Percentiles rank a stretch among this genome's conserved stretches.
Evolutionary conservation across 2,888 invertebrate species (phyloP).

Genomic region (Tanytarsus gracilentus): DNA sequence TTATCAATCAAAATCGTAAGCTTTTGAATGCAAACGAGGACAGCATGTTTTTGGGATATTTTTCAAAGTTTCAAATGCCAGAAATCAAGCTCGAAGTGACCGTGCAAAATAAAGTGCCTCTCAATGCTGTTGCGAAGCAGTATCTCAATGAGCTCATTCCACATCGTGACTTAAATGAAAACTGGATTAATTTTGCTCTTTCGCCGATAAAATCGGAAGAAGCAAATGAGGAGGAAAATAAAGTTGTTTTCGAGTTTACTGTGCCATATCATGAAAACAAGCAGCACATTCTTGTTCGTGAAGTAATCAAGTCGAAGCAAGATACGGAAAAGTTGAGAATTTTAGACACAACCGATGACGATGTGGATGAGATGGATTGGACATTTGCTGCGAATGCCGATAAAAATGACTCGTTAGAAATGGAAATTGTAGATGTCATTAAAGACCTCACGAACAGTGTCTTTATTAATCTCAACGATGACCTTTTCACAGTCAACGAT

Average conservation of each 20-base stretch:
- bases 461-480: slow-evolving; percentile 51
- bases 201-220: slow-evolving; percentile 35
- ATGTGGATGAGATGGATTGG: slow-evolving; percentile 33
- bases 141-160: slow-evolving; percentile 41
- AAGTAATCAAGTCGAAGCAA: not conserved
- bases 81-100: not conserved
- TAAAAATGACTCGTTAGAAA: slow-evolving; percentile 32
- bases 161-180: slow-evolving; percentile 39
- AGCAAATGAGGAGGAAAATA: not conserved
- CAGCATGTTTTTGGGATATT: not conserved
- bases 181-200: slow-evolving; percentile 43
- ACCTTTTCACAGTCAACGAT: slow-evolving; percentile 45
- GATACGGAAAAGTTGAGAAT: not conserved
- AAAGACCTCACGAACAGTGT: slow-evolving; percentile 51
- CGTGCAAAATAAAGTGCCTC: slow-evolving; percentile 31
- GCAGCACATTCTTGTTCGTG: not conserved
- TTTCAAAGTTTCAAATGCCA: not conserved
- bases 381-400: slow-evolving; percentile 34
- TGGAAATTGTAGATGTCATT: slow-evolving; percentile 43
- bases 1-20: not conserved
- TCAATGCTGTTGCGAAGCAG: slow-evolving; percentile 39
- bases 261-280: not conserved
- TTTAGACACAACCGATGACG: not conserved
- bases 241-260: not conserved
- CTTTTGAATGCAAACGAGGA: not conserved